These are phyloP conservation scores for Callopanchax toddi DNA, from an alignment of 2,113 vertebrate species.

Conservation along the genomic window DNA sequence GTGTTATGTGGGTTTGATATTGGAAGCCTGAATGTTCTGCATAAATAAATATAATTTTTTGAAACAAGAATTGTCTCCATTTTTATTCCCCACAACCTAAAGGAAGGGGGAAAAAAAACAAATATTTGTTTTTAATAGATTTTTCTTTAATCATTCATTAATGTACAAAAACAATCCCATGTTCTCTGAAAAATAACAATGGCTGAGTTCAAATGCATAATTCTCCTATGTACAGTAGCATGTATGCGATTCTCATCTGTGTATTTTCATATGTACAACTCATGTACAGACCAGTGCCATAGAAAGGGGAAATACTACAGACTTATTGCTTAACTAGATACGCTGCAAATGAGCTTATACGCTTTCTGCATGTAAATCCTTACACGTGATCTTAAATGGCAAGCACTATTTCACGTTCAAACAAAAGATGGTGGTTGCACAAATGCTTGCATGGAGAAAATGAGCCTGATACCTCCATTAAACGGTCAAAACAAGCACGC, in stretches of 20 bases:
- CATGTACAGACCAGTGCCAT: constrained; percentile 76
- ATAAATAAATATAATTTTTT: constrained; percentile 62
- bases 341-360: constrained; percentile 71
- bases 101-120: constrained; percentile 2
- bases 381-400: constrained; percentile 66
- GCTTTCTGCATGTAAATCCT: constrained; percentile 63
- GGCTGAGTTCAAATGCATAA: constrained; percentile 77
- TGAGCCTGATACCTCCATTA: constrained; percentile 37
- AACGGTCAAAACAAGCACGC: constrained; percentile 33
- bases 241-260: constrained; percentile 54
- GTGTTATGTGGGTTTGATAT: constrained; percentile 70
- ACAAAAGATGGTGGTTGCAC: constrained; percentile 57
- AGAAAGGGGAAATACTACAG: constrained; percentile 78
- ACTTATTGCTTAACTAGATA: constrained; percentile 85
- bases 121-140: constrained; percentile 37
- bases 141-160: constrained; percentile 73
- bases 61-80: constrained; percentile 4
- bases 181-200: constrained; percentile 82
- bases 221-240: constrained; percentile 71
- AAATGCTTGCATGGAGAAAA: constrained; percentile 46
- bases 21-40: constrained; percentile 60
- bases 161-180: constrained; percentile 82
- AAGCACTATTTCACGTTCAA: constrained; percentile 71
- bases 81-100: not conserved
- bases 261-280: constrained; percentile 73